phyloP scores from a whole-genome alignment of 2,797 vertebrate species.

The Alcedo quadribrachys region DNA sequence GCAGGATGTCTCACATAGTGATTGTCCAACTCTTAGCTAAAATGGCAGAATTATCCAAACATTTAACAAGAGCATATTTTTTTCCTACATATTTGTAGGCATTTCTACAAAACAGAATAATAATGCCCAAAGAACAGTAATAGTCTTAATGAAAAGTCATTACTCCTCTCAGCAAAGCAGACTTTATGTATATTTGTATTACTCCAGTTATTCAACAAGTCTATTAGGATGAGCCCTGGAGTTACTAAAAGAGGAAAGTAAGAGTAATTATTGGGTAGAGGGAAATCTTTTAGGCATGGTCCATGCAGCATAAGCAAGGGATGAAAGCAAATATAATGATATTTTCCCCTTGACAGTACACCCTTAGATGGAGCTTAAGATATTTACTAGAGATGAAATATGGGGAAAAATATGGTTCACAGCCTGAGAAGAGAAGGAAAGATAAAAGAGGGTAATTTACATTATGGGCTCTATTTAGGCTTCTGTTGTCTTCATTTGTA shows the following conservation, averaged over 20 bases:
- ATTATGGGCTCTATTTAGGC: background rate
- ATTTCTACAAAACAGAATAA: background rate
- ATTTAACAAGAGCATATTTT: background rate
- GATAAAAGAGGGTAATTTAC: background rate
- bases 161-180: background rate
- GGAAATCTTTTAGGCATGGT: background rate
- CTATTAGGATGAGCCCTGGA: slow-evolving; percentile 3
- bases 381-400: background rate
- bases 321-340: slow-evolving; percentile 39
- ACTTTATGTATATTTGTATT: background rate
- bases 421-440: background rate
- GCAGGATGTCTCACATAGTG: background rate
- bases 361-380: slow-evolving; percentile 31
- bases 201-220: background rate
- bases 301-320: background rate
- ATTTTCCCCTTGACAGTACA: slow-evolving; percentile 21
- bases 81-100: background rate
- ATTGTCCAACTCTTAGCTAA: background rate
- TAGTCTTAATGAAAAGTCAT: background rate
- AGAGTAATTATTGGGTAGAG: background rate
- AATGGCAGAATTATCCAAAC: background rate
- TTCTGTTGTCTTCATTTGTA: background rate
- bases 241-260: slow-evolving; percentile 11
- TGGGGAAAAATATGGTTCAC: background rate
- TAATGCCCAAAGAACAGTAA: background rate